Percentiles rank a stretch among this genome's conserved stretches.
These are phyloP conservation scores for Euspilapteryx auroguttella DNA, from an alignment of 2,888 invertebrate genomes.

Conservation along the genomic window DNA sequence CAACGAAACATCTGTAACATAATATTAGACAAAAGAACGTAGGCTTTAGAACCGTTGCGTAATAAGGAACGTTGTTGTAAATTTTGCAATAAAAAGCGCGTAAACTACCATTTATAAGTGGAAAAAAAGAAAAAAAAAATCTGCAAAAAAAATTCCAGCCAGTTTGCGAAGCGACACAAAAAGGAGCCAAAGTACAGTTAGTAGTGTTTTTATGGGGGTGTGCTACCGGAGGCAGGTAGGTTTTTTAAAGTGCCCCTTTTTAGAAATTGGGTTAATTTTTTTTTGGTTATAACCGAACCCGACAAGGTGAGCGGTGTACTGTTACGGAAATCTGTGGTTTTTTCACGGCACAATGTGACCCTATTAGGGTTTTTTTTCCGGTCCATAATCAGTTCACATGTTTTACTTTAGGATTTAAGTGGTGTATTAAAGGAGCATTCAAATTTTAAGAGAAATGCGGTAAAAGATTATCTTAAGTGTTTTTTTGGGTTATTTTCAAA, in stretches of 20 bases:
- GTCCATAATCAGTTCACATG: slow-evolving; percentile 32
- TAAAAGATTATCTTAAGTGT: too few relatives aligned
- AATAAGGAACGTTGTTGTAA: slow-evolving; percentile 27
- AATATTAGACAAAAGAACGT: slow-evolving; percentile 22
- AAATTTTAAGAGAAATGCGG: too few relatives aligned
- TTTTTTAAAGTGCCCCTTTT: slow-evolving; percentile 28
- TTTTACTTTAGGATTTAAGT: slow-evolving; percentile 12
- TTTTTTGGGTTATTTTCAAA: too few relatives aligned
- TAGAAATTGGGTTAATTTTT: slow-evolving; percentile 50
- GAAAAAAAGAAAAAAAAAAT: slow-evolving; percentile 19
- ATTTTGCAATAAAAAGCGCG: slow-evolving; percentile 29
- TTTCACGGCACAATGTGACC: slow-evolving; percentile 33
- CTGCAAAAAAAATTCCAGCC: slow-evolving; percentile 24
- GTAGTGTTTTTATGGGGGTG: slow-evolving; percentile 18
- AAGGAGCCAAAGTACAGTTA: slow-evolving; percentile 30
- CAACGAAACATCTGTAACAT: slow-evolving; percentile 21
- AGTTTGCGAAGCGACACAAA: slow-evolving; percentile 16
- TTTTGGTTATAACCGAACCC: slow-evolving; percentile 34
- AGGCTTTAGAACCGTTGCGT: slow-evolving; percentile 31
- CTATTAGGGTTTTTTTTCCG: slow-evolving; percentile 30
- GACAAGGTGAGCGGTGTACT: slow-evolving; percentile 49
- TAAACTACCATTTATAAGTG: slow-evolving; percentile 7
- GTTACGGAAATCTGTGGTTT: slow-evolving; percentile 52
- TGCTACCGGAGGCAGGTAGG: slow-evolving; percentile 50
- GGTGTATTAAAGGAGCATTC: too few relatives aligned